Conservation (phyloP, 2,113 vertebrate genomes). For the Sardina pilchardus region DNA sequence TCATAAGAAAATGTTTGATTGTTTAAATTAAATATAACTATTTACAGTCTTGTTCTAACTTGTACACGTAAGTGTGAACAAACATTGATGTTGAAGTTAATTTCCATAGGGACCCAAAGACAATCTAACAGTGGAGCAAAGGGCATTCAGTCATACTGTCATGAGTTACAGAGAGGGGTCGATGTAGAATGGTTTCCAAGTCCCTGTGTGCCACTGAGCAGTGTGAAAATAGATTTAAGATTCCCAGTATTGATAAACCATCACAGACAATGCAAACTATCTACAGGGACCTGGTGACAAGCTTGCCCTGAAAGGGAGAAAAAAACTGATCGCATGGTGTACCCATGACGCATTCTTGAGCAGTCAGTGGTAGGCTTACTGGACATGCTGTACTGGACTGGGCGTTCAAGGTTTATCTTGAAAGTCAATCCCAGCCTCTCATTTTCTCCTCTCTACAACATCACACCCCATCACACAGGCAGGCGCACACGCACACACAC, state of each 20-base stretch:
- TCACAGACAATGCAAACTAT: conserved; percentile 61
- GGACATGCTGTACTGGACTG: neutral
- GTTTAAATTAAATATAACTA: neutral
- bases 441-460: neutral
- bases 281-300: conserved; percentile 56
- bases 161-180: conserved; percentile 63
- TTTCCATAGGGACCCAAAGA: conserved; percentile 71
- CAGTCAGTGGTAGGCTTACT: neutral
- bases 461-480: neutral
- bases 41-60: neutral
- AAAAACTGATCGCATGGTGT: neutral
- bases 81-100: conserved; percentile 63
- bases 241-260: conserved; percentile 65
- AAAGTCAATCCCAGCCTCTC: neutral
- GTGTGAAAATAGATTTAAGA: conserved; percentile 62
- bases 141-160: conserved; percentile 60
- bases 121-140: conserved; percentile 57
- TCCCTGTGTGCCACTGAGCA: conserved; percentile 30
- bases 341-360: neutral
- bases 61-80: conserved; percentile 47
- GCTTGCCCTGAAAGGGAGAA: conserved; percentile 44
- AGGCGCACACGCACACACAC: neutral
- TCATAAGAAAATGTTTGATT: neutral
- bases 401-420: neutral
- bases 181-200: conserved; percentile 53